phyloP scores from a whole-genome alignment of 1,140 invertebrate species.

The Drosophila tsacasi region DNA sequence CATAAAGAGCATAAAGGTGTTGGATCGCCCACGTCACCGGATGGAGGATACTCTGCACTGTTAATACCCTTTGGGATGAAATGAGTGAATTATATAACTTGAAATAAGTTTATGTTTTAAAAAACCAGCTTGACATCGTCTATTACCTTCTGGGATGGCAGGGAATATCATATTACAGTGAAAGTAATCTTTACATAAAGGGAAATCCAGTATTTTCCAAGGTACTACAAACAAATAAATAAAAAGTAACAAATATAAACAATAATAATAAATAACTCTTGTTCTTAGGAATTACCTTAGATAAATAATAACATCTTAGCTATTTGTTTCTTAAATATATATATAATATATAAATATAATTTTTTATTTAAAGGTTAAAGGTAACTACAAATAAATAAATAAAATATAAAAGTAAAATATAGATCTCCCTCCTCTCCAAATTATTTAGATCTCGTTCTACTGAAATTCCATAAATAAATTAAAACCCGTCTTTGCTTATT shows the following conservation, averaged over 20 bases:
- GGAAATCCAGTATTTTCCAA: background rate
- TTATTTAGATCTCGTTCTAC: background rate
- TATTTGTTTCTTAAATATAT: too few relatives aligned
- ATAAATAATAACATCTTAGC: too few relatives aligned
- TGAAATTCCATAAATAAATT: background rate
- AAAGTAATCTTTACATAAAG: background rate
- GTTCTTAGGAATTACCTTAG: too few relatives aligned
- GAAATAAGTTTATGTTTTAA: background rate
- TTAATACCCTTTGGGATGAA: conserved; percentile 9
- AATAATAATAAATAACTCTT: too few relatives aligned
- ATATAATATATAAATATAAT: too few relatives aligned
- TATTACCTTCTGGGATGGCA: background rate
- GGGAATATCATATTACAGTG: background rate
- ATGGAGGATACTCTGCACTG: background rate
- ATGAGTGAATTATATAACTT: background rate
- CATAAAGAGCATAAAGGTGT: conserved; percentile 22
- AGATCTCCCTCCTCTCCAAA: background rate
- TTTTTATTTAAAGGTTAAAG: too few relatives aligned
- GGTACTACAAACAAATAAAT: too few relatives aligned
- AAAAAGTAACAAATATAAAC: too few relatives aligned
- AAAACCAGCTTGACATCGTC: too few relatives aligned
- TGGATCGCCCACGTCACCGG: conserved; percentile 17
- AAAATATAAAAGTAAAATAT: too few relatives aligned
- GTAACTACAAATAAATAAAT: too few relatives aligned
- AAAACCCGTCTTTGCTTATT: too few relatives aligned